Evolutionary conservation across 2,113 vertebrate genomes (phyloP).

Genomic region (Lasiurus borealis): DNA sequence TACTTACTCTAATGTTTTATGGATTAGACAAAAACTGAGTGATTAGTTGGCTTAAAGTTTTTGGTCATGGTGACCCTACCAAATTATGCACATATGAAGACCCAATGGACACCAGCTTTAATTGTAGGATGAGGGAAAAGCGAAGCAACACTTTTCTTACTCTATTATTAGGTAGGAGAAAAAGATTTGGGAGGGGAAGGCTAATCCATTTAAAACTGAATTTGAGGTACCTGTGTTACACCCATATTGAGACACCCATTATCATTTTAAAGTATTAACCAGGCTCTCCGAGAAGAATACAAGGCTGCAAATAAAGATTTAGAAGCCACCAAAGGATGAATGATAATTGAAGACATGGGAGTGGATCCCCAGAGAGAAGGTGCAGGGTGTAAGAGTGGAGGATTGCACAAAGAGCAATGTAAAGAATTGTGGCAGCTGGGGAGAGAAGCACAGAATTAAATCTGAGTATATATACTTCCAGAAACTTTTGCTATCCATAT

Average conservation of each 20-base stretch:
- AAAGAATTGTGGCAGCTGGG: neutral
- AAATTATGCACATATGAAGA: neutral
- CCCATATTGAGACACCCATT: neutral
- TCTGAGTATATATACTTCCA: neutral
- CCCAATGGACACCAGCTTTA: slow-evolving; percentile 41
- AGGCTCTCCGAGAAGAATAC: neutral
- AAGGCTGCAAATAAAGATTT: neutral
- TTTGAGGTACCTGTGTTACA: slow-evolving; percentile 31
- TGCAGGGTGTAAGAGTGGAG: neutral
- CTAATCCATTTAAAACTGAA: slow-evolving; percentile 2
- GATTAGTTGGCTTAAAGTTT: slow-evolving; percentile 16
- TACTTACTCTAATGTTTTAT: neutral
- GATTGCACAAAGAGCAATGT: neutral
- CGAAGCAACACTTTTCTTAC: neutral
- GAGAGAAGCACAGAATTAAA: slow-evolving; percentile 9
- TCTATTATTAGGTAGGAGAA: slow-evolving; percentile 27
- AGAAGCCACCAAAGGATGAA: neutral
- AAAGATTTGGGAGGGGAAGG: neutral
- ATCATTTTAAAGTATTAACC: slow-evolving; percentile 30
- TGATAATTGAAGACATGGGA: neutral
- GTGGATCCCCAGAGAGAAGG: neutral
- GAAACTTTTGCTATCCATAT: neutral
- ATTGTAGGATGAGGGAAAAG: neutral
- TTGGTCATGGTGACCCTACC: neutral
- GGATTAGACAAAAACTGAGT: neutral